Evolutionary conservation across 2,888 invertebrate genomes (phyloP).

Genomic region (Lithophane ornitopus): DNA sequence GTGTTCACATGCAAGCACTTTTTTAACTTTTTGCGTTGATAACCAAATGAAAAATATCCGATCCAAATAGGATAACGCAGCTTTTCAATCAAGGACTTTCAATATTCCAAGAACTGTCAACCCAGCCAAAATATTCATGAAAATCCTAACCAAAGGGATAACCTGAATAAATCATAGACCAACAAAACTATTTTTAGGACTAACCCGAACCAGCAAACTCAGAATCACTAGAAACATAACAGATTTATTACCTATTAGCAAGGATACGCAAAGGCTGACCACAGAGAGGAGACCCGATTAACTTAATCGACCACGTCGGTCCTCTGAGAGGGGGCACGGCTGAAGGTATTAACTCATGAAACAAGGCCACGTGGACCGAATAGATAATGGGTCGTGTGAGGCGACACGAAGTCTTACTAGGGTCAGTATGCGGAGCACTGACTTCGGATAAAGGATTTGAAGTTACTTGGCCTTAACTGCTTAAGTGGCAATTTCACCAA

Average conservation of each 20-base stretch:
- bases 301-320: slow-evolving; percentile 74
- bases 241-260: slow-evolving; percentile 69
- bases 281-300: slow-evolving; percentile 67
- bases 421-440: slow-evolving; percentile 33
- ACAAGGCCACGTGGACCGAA: slow-evolving; percentile 70
- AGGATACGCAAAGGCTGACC: slow-evolving; percentile 64
- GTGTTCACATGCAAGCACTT: not conserved
- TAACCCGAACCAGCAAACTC: slow-evolving; percentile 32
- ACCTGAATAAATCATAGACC: slow-evolving; percentile 37
- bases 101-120: slow-evolving; percentile 6
- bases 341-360: slow-evolving; percentile 74
- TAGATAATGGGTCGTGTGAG: slow-evolving; percentile 65
- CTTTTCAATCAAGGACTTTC: slow-evolving; percentile 32
- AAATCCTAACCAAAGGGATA: slow-evolving; percentile 19
- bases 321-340: slow-evolving; percentile 65
- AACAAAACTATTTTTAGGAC: slow-evolving; percentile 23
- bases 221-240: slow-evolving; percentile 57
- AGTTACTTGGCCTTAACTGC: slow-evolving; percentile 35
- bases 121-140: slow-evolving; percentile 36
- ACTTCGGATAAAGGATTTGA: slow-evolving; percentile 42
- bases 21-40: not conserved
- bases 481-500: not conserved
- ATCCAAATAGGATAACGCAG: slow-evolving; percentile 12
- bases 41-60: slow-evolving; percentile 1
- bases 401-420: slow-evolving; percentile 41